These are phyloP conservation scores for Marcusenius ussheri DNA, from an alignment of 2,113 vertebrate genomes.

Conservation along the genomic window DNA sequence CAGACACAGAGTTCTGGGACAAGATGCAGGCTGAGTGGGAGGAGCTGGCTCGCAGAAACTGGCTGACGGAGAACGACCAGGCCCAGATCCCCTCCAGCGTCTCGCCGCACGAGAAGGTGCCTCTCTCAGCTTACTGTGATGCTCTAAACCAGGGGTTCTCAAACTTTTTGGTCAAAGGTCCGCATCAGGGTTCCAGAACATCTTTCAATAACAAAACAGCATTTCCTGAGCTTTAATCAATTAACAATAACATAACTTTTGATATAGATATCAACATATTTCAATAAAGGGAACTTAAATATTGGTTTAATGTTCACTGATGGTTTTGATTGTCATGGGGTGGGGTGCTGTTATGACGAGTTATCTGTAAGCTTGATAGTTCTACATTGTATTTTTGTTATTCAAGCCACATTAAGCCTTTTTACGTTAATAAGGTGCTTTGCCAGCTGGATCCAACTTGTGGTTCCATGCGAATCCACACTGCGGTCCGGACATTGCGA, in stretches of 20 bases:
- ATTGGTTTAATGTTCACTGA: neutral
- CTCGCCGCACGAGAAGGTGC: constrained; percentile 92
- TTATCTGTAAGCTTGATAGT: neutral
- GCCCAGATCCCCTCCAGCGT: constrained; percentile 69
- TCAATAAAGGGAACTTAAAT: neutral
- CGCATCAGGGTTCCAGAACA: neutral
- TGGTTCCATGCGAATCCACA: neutral
- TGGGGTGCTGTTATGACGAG: neutral
- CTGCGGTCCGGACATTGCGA: neutral
- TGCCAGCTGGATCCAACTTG: neutral
- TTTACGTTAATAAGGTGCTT: neutral
- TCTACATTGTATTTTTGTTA: neutral
- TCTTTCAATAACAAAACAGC: neutral
- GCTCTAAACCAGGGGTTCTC: neutral
- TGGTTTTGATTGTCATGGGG: neutral
- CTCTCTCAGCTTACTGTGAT: neutral
- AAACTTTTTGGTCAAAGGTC: neutral
- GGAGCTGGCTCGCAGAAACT: constrained; percentile 93
- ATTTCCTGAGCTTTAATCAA: neutral
- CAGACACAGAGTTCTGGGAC: constrained; percentile 98
- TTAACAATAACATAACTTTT: neutral
- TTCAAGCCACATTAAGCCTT: neutral
- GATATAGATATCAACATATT: neutral
- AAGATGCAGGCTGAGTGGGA: constrained; percentile 99
- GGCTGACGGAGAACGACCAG: constrained; percentile 88